A percentile compares a stretch with the other conserved stretches of the same genome.
These are phyloP conservation scores for Agonum fuliginosum DNA, from an alignment of 2,888 invertebrate species.

Conservation along the genomic window DNA sequence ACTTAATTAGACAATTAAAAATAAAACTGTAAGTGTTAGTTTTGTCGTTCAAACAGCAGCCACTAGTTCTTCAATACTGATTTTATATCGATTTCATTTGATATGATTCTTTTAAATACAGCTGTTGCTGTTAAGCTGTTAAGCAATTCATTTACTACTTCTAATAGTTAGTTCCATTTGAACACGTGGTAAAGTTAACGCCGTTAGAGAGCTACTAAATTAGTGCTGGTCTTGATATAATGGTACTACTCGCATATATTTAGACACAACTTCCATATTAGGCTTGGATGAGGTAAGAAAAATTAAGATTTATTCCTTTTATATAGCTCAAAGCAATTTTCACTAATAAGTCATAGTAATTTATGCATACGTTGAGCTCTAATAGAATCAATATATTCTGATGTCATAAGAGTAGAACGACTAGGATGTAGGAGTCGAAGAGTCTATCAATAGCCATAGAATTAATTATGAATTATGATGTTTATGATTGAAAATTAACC, in stretches of 20 bases:
- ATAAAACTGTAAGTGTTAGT: too few relatives aligned
- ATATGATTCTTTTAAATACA: too few relatives aligned
- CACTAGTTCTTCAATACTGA: too few relatives aligned
- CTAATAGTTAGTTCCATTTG: too few relatives aligned
- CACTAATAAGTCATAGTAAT: conserved; percentile 41
- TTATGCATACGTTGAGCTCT: conserved; percentile 8
- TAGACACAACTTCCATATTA: conserved; percentile 26
- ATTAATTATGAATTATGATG: too few relatives aligned
- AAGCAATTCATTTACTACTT: too few relatives aligned
- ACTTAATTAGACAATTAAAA: too few relatives aligned
- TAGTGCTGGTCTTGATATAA: neutral
- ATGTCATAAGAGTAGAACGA: conserved; percentile 9
- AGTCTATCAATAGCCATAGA: neutral
- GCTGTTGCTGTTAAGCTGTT: too few relatives aligned
- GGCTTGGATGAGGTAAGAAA: conserved; percentile 36
- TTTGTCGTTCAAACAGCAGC: too few relatives aligned
- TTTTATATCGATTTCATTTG: too few relatives aligned
- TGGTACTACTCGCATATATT: conserved; percentile 30
- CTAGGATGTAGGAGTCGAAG: neutral
- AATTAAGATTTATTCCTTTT: conserved; percentile 45
- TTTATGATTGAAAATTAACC: too few relatives aligned
- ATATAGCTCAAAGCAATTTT: conserved; percentile 43
- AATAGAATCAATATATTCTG: conserved; percentile 39
- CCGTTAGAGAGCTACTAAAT: conserved; percentile 46
- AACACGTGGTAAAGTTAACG: conserved; percentile 37